A percentile compares a stretch with the other conserved stretches of the same genome.
Evolutionary conservation across 2,888 invertebrate species (phyloP).

Genomic region (Athalia cordata): DNA sequence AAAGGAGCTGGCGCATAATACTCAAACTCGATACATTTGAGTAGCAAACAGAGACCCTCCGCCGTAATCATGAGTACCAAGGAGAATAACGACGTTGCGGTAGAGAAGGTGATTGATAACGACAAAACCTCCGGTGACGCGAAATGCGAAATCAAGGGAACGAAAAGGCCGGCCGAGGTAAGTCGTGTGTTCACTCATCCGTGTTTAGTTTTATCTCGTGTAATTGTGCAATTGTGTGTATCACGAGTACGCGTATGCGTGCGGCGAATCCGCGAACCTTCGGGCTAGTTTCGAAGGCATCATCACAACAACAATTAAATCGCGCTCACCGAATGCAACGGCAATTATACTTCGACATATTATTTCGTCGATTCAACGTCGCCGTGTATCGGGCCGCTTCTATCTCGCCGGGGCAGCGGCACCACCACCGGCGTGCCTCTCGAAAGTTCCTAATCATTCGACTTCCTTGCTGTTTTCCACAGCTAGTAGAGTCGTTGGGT

Average conservation of each 20-base stretch:
- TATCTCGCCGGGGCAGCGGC: neutral
- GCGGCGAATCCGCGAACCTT: slow-evolving; percentile 31
- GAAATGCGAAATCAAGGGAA: slow-evolving; percentile 90
- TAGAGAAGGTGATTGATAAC: slow-evolving; percentile 86
- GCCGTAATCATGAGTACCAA: slow-evolving; percentile 82
- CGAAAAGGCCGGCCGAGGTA: slow-evolving; percentile 92
- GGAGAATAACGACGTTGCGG: slow-evolving; percentile 89
- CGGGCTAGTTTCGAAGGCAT: slow-evolving; percentile 24
- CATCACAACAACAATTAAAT: slow-evolving; percentile 44
- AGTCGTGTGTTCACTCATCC: slow-evolving; percentile 76
- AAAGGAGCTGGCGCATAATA: slow-evolving; percentile 6
- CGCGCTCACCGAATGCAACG: slow-evolving; percentile 42
- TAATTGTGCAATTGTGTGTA: slow-evolving; percentile 23
- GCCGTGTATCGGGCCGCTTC: neutral
- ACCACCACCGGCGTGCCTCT: slow-evolving; percentile 23
- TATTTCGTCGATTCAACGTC: slow-evolving; percentile 36
- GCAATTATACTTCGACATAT: slow-evolving; percentile 36
- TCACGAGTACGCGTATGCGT: neutral
- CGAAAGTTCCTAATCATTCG: slow-evolving; percentile 21
- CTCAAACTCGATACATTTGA: neutral
- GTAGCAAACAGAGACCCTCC: neutral
- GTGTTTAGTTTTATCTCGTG: slow-evolving; percentile 5
- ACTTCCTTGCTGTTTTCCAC: neutral
- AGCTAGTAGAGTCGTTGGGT: neutral
- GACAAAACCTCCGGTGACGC: slow-evolving; percentile 84